Base-by-base conservation (phyloP, 2,888 invertebrate species). In the Lepetodrilus schrolli region DNA sequence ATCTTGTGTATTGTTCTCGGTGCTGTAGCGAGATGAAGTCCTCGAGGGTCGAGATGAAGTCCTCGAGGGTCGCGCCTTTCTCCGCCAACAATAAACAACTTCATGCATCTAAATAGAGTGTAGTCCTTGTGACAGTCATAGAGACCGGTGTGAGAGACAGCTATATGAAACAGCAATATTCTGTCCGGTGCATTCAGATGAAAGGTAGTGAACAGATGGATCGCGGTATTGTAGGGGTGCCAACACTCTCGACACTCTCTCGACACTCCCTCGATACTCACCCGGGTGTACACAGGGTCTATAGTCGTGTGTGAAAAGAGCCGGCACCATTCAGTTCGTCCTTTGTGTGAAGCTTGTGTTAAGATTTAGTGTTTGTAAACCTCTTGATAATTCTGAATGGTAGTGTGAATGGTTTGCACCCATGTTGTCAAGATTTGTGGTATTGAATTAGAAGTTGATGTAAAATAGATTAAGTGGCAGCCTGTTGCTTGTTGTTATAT, bases 151-250 rank as follows among this genome's bases (percentile, higher is more conserved):
- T n/a, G n/a, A n/a, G n/a, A n/a, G n/a, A n/a, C 17, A 17, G 26
- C 58, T 58, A 34, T 58, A 58, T 58, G 58, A 34, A 70, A 70
- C 49, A 70, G 37, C 70, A 50, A 48, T 50, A 50, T 70, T 70
- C 70, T 70, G 50, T 50, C 70, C 36, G 50, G 50, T 70, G 36
- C 50, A 70, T 70, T 70, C 70, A 49, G 50, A 37, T 50, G 49
- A 36, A 30, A 70, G 36, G 49, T 20, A 49, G 70, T 17, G 50
- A 70, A 38, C 50, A 66, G 66, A 66, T 37, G 66, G 34, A 58
- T 58, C 34, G 58, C 30, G 34, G 58, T 34, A 13, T 58, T 58
- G 58, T 30, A 10, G 30, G 23, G n/a, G n/a, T n/a, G n/a, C n/a
- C n/a, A n/a, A n/a, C n/a, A n/a, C n/a, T n/a, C n/a, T n/a, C n/a